A percentile compares a stretch with the other conserved stretches of the same genome.
phyloP scores from a whole-genome alignment of 2,113 vertebrate genomes.

The Seriola aureovittata region DNA sequence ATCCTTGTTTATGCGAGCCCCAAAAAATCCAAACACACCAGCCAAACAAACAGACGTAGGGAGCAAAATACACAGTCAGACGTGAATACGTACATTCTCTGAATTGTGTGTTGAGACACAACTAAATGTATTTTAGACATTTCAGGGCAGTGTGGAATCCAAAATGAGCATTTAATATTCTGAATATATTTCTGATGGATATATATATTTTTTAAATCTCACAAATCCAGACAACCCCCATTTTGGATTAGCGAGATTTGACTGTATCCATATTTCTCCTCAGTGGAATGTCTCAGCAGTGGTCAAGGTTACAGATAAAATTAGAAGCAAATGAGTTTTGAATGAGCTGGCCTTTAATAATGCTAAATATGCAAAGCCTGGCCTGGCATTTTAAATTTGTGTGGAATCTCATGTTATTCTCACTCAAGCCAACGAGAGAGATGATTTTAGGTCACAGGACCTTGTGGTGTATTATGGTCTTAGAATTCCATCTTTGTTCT shows the following conservation, averaged over 20 bases:
- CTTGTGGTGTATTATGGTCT: conserved; percentile 79
- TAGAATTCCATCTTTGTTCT: conserved; percentile 79
- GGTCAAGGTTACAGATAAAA: conserved; percentile 83
- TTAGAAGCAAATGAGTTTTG: conserved; percentile 81
- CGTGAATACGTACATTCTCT: conserved; percentile 50
- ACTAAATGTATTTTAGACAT: conserved; percentile 51
- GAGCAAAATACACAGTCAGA: conserved; percentile 59
- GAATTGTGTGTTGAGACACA: conserved; percentile 47
- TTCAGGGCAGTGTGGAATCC: conserved; percentile 29
- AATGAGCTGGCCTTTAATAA: conserved; percentile 82
- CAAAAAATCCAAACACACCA: conserved; percentile 64
- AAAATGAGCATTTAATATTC: conserved; percentile 64
- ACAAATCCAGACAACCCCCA: conserved; percentile 73
- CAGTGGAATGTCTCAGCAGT: conserved; percentile 71
- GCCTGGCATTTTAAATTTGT: conserved; percentile 80
- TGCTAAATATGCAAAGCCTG: conserved; percentile 81
- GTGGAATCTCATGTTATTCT: conserved; percentile 78
- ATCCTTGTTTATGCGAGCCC: conserved; percentile 71
- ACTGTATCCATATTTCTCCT: conserved; percentile 75
- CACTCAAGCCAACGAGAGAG: conserved; percentile 66
- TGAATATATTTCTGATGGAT: conserved; percentile 58
- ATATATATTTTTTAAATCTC: conserved; percentile 57
- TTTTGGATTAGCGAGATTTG: conserved; percentile 79
- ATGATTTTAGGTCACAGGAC: conserved; percentile 79
- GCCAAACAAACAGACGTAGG: conserved; percentile 56